Evolutionary conservation across 2,797 vertebrate species (phyloP).

Genomic region (Sciurus vulgaris): DNA sequence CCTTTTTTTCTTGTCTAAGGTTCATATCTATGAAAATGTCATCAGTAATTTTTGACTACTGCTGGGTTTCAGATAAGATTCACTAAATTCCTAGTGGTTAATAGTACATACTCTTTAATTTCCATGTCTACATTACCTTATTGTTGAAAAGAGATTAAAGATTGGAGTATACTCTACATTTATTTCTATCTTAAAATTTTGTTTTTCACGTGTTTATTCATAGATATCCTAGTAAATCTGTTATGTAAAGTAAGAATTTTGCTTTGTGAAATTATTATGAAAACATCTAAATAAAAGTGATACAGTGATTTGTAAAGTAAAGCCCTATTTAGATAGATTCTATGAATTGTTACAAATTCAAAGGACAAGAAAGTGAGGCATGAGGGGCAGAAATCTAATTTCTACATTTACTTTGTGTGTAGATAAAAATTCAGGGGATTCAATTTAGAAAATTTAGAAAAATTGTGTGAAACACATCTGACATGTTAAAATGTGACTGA

Average conservation of each 20-base stretch:
- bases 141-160: background rate
- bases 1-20: background rate
- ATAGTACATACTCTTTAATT: slow-evolving; percentile 19
- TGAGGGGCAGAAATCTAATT: background rate
- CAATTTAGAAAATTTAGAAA: background rate
- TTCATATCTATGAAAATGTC: slow-evolving; percentile 36
- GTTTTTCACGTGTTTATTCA: background rate
- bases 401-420: background rate
- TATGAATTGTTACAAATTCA: slow-evolving; percentile 1
- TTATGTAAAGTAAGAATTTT: slow-evolving; percentile 52
- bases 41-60: slow-evolving; percentile 38
- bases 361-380: background rate
- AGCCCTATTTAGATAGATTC: background rate
- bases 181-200: slow-evolving; percentile 58
- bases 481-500: background rate
- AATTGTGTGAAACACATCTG: background rate
- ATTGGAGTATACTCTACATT: background rate
- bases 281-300: slow-evolving; percentile 48
- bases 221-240: background rate
- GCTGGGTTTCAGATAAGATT: slow-evolving; percentile 40
- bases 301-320: background rate
- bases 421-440: background rate
- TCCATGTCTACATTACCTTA: background rate
- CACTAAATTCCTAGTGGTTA: slow-evolving; percentile 9
- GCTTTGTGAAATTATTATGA: slow-evolving; percentile 18